Base-by-base conservation (phyloP, 2,797 vertebrate species). In the Chaetodon trifasciatus region DNA sequence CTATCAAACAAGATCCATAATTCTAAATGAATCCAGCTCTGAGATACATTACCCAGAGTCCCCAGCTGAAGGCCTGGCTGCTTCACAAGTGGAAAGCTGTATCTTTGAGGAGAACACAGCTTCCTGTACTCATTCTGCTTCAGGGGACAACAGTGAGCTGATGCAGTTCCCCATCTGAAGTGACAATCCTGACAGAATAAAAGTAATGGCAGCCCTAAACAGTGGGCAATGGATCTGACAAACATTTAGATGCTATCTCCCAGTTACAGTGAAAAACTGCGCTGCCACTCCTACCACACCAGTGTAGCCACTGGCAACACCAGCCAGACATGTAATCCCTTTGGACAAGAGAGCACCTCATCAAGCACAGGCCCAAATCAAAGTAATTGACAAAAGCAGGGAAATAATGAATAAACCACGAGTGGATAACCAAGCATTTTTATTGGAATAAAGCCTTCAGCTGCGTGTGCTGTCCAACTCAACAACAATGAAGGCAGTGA, bases 171-270 rank as follows among this genome's bases (percentile, higher is more conserved):
- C 91, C 92, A 95, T 95, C 90, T 85, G 90, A 93, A 92, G 89
- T 95, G 95, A 95, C 95, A 93, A 91, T 93, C 92, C 82, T 94
- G 94, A 94, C 94, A 94, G 92, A 92, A 92, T 93, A 94, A 94
- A 95, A 95, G 93, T 93, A 94, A 95, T 90, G 88, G 88, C 86
- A 82, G 87, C 83, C 84, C 87, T 93, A 92, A 94, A 95, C 92
- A 93, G 81, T 64, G 86, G 89, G 85, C 92, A 90, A 91, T 85
- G 81, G 90, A 95, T 95, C 93, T 95, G 94, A 95, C 94, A 96
- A 96, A 96, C 93, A 94, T 95, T 96, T 95, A 95, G 94, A 95
- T 92, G 91, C 88, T 94, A 95, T 95, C 94, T 93, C 93, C 90
- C 92, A 92, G 93, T 94, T 94, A 91, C 88, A 93, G 90, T 89